phyloP scores from a whole-genome alignment of 2,888 invertebrate genomes.

The Malachius bipustulatus region DNA sequence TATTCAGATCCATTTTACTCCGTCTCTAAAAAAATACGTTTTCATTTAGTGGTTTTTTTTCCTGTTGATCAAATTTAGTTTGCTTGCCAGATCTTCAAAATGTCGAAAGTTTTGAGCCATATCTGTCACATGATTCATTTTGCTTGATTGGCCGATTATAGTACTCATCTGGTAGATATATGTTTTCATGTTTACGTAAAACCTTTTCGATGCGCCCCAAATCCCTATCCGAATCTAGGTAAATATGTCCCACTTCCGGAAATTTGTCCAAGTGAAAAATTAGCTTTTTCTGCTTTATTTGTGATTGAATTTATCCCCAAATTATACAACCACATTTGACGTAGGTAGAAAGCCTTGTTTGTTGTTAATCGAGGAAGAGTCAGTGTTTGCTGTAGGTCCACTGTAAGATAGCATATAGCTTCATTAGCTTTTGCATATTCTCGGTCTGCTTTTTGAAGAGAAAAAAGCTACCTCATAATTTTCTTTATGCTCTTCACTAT shows the following conservation, averaged over 20 bases:
- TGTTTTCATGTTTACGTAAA: no score
- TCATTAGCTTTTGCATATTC: slow-evolving; percentile 10
- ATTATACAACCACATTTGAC: no score
- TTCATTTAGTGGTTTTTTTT: slow-evolving; percentile 1
- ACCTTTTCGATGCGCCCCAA: no score
- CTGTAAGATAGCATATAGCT: slow-evolving; percentile 7
- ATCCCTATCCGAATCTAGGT: no score
- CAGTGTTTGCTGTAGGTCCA: slow-evolving; percentile 10
- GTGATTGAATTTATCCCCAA: no score
- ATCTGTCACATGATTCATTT: slow-evolving; percentile 1
- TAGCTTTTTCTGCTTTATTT: no score
- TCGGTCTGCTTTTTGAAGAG: slow-evolving; percentile 12
- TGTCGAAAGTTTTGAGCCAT: neutral
- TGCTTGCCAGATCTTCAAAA: neutral
- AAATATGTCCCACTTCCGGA: no score
- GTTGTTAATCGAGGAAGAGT: slow-evolving; percentile 7
- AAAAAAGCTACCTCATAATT: slow-evolving; percentile 10
- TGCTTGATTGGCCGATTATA: no score
- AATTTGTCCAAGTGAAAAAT: no score
- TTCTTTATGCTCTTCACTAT: slow-evolving; percentile 13
- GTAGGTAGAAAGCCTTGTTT: no score
- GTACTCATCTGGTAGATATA: no score
- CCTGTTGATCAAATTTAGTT: neutral
- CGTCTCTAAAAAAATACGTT: slow-evolving; percentile 1
- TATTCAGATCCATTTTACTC: slow-evolving; percentile 3